Evolutionary conservation across 2,888 invertebrate species (phyloP).

Genomic region (Patella pellucida): DNA sequence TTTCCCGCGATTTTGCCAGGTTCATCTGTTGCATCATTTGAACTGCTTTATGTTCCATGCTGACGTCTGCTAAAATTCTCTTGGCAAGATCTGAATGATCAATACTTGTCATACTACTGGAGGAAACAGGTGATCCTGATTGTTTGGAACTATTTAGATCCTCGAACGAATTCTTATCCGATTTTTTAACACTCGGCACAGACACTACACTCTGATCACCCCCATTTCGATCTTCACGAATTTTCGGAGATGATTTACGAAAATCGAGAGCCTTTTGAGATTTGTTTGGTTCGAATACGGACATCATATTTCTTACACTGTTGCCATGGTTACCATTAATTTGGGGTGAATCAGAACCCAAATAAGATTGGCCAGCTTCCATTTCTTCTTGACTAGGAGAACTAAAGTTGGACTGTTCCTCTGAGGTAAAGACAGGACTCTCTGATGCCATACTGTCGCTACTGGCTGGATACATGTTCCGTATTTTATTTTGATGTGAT

Average conservation of each 20-base stretch:
- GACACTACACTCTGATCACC: not conserved
- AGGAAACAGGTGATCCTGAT: conserved; percentile 4
- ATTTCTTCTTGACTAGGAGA: conserved; percentile 11
- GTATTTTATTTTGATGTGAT: conserved; percentile 59
- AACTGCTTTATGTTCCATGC: conserved; percentile 51
- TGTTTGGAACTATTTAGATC: not conserved
- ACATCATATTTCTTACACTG: conserved; percentile 19
- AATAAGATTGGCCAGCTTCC: not conserved
- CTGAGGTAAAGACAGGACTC: conserved; percentile 20
- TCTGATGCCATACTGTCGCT: not conserved
- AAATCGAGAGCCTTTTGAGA: conserved; percentile 18
- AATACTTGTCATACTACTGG: conserved; percentile 15
- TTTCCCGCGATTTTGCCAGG: conserved; percentile 47
- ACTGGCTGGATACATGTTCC: conserved; percentile 49
- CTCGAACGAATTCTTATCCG: not conserved
- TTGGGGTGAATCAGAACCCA: not conserved
- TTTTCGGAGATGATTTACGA: not conserved
- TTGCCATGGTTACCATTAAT: not conserved
- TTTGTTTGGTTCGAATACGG: conserved; percentile 34
- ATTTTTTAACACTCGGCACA: not conserved
- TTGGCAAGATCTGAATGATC: conserved; percentile 57
- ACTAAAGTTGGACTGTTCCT: conserved; percentile 16
- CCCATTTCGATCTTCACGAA: not conserved
- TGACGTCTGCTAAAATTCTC: conserved; percentile 61
- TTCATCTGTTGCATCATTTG: conserved; percentile 58